phyloP scores from a whole-genome alignment of 2,797 vertebrate species.

The Siniperca scherzeri region DNA sequence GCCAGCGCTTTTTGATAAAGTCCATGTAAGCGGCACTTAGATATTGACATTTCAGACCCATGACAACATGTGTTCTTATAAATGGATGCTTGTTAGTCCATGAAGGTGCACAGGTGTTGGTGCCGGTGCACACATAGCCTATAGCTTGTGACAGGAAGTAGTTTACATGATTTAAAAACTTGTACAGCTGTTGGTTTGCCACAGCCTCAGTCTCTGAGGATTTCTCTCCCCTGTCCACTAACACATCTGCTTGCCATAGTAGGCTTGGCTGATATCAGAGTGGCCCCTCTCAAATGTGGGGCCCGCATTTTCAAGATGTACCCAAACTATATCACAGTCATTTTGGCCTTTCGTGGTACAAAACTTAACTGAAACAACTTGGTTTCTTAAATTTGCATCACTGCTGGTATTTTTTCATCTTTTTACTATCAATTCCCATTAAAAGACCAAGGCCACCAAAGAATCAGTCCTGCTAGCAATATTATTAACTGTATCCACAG shows the following conservation, averaged over 20 bases:
- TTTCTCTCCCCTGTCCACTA: background rate
- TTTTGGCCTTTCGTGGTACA: background rate
- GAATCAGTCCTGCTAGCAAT: background rate
- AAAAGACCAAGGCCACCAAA: background rate
- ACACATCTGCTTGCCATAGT: background rate
- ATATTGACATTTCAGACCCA: too few species aligned
- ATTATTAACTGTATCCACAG: background rate
- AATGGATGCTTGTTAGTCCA: too few species aligned
- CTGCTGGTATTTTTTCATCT: background rate
- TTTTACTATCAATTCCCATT: background rate
- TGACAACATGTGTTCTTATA: too few species aligned
- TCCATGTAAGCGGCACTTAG: background rate
- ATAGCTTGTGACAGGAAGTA: background rate
- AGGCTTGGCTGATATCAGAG: background rate
- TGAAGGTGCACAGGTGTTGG: too few species aligned
- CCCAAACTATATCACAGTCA: too few species aligned
- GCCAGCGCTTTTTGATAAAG: background rate
- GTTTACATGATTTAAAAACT: background rate
- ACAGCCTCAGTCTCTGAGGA: background rate
- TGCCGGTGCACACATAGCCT: background rate
- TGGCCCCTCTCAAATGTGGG: background rate
- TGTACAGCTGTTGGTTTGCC: background rate
- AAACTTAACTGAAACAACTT: too few species aligned
- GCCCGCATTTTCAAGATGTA: background rate
- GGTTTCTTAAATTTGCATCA: too few species aligned